Conservation (phyloP, 2,888 invertebrate genomes). For the Unio pictorum region DNA sequence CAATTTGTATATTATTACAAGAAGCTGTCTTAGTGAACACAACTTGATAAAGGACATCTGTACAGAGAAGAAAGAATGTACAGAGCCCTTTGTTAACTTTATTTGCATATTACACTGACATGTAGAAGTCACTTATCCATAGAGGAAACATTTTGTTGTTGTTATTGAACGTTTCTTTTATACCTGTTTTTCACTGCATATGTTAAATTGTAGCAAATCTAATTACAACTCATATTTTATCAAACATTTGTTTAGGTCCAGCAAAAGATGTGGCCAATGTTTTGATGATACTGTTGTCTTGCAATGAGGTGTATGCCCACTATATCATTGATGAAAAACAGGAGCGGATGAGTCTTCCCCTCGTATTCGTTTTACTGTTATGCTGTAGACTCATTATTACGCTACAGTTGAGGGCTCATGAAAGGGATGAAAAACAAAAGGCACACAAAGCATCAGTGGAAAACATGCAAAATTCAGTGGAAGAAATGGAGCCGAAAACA, state of each 20-base stretch:
- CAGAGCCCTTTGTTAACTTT: too few species aligned
- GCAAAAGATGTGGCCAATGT: conserved; percentile 92
- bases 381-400: conserved; percentile 69
- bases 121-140: too few species aligned
- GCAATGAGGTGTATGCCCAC: conserved; percentile 89
- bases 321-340: conserved; percentile 67
- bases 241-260: conserved; percentile 81
- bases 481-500: neutral
- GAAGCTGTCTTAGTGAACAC: too few species aligned
- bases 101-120: too few species aligned
- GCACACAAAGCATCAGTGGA: neutral
- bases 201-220: too few species aligned
- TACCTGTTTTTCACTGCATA: too few species aligned
- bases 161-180: too few species aligned
- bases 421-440: conserved; percentile 32
- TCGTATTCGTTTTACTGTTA: conserved; percentile 70
- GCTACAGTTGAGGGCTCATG: conserved; percentile 58
- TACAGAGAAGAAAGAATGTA: too few species aligned
- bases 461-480: neutral
- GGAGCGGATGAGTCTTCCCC: conserved; percentile 69
- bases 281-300: conserved; percentile 85
- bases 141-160: too few species aligned
- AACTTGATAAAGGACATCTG: too few species aligned
- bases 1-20: too few species aligned
- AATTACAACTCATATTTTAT: too few species aligned